These are phyloP conservation scores for Pyralis farinalis DNA, from an alignment of 2,888 invertebrate genomes.

Conservation along the genomic window DNA sequence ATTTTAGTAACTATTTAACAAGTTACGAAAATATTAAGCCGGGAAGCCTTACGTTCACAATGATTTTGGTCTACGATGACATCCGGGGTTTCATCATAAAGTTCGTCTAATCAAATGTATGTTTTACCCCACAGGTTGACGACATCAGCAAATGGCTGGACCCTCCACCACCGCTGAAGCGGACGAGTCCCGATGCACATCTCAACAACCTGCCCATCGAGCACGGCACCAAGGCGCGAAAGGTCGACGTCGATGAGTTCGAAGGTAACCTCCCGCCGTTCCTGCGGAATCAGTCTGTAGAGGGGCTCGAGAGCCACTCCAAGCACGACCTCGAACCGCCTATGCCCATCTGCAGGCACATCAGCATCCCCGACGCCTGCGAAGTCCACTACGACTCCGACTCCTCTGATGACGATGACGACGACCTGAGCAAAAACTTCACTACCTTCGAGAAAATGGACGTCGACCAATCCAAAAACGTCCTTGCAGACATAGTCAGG, in stretches of 20 bases:
- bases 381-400: constrained; percentile 25
- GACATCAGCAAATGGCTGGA: constrained; percentile 72
- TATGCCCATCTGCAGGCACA: constrained; percentile 48
- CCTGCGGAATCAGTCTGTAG: constrained; percentile 69
- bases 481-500: constrained; percentile 38
- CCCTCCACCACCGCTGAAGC: constrained; percentile 51
- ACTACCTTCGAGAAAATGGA: constrained; percentile 40
- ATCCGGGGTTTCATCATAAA: too few relatives aligned
- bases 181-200: constrained; percentile 47
- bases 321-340: constrained; percentile 38
- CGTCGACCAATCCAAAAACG: constrained; percentile 19
- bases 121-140: constrained; percentile 49
- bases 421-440: constrained; percentile 24
- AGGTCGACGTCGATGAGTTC: constrained; percentile 24
- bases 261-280: constrained; percentile 44
- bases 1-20: too few relatives aligned
- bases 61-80: too few relatives aligned
- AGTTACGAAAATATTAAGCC: too few relatives aligned
- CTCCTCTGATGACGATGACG: constrained; percentile 40
- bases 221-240: constrained; percentile 32
- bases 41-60: too few relatives aligned
- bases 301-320: constrained; percentile 52
- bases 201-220: constrained; percentile 31
- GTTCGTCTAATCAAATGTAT: background rate
- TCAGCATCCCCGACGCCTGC: constrained; percentile 47